Base-by-base conservation (phyloP, 2,797 vertebrate genomes). In the Glossophaga mutica region DNA sequence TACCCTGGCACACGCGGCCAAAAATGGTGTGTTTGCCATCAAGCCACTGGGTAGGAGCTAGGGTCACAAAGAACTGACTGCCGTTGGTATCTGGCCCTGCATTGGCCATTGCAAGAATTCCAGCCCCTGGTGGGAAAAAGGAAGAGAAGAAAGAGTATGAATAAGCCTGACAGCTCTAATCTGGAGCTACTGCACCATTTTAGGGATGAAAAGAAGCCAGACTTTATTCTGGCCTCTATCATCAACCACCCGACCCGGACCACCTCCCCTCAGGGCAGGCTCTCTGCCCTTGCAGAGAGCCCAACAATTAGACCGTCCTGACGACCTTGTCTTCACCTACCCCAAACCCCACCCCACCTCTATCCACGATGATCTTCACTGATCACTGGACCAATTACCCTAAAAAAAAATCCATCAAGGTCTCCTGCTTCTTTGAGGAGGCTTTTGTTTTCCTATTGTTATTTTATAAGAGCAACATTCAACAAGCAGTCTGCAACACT, bases 61-160 rank as follows among this genome's bases (percentile, higher is more conserved):
- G 98, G 0, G 99, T 99, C 95, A 99, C 97, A 96, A 99, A 99
- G 97, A 99, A 99, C 92, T 99, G 99, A 98, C 99, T 99, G 26
- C 99, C 99, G 0, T 99, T 99, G 85, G 99, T 99, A 96, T 99
- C 99, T 0, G 99, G 99, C 9, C 99, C 99, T 2, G 99, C 99
- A 4, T 99, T 99, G 88, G 99, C 99, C 99, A 99, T 99, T 0
- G 99, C 99, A 50, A 99, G 98, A 97, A 99, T 99, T 76, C 99
- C 99, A 0, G 99, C 99, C 2, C 99, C 99, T 99, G 96, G 34
- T 39, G 52, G 9, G 76, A 79, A 91, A 42, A 77, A 65, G 10
- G 24, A 29, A 50, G 24, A 50, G 32, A 74, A 81, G 37, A n/a
- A 62, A 39, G 50, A 85, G 32, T 18, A 26, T 79, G 39, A 96